Evolutionary conservation across 2,888 invertebrate genomes (phyloP).

Genomic region (Eupithecia abbreviata): DNA sequence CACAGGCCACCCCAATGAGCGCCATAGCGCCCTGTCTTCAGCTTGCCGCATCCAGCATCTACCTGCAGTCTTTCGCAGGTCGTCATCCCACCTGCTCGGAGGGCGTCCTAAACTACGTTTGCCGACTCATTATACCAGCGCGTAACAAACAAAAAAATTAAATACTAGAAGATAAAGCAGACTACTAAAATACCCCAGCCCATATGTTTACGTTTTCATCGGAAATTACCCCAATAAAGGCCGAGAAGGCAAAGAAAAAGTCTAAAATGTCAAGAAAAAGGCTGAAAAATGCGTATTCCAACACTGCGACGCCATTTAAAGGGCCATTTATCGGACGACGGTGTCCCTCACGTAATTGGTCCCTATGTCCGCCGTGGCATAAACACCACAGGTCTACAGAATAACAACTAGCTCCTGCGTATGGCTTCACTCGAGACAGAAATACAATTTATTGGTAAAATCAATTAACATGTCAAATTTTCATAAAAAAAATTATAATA

Average conservation of each 20-base stretch:
- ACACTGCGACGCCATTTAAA: slow-evolving; percentile 10
- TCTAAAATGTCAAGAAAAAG: background rate
- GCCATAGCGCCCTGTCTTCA: no score
- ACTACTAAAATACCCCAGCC: background rate
- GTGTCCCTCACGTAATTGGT: slow-evolving; percentile 20
- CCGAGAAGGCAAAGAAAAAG: background rate
- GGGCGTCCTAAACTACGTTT: no score
- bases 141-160: background rate
- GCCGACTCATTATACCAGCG: background rate
- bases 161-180: background rate
- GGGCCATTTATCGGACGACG: slow-evolving; percentile 11
- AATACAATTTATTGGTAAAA: no score
- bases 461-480: no score
- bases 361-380: slow-evolving; percentile 3
- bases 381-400: slow-evolving; percentile 7
- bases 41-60: no score
- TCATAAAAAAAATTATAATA: no score
- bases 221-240: slow-evolving; percentile 11
- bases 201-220: background rate
- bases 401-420: slow-evolving; percentile 3
- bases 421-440: background rate
- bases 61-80: no score
- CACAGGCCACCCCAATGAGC: no score
- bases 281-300: background rate
- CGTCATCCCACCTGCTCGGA: no score